Base-by-base conservation (phyloP, 2,888 invertebrate genomes). In the Lapara coniferarum region DNA sequence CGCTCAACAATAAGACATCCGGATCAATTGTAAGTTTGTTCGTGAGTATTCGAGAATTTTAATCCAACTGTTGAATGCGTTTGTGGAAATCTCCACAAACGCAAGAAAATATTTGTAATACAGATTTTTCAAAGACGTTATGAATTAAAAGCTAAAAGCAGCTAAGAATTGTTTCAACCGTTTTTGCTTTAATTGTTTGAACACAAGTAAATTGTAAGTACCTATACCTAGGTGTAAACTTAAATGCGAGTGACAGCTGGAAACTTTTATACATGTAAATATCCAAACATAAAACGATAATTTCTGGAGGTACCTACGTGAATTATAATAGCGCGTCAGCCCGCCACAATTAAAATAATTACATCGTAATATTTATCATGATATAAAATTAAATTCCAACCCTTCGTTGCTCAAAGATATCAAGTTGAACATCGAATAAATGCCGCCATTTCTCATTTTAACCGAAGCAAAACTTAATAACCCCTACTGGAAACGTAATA, bases 391-490 rank as follows among this genome's bases (percentile, higher is more conserved):
- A 90, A 93, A 92, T 92, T 92, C 78, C 86, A 86, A 86, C 90
- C 91, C 90, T 89, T 87, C 79, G 81, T 81, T 79, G 81, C 81
- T 79, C 82, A 83, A 82, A 88, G 91, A 89, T 92, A 92, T 92
- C 91, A 90, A 88, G 89, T 91, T 89, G 90, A 90, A 86, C 89
- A 86, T 83, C 82, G 85, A 89, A 92, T 91, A 88, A 93, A 91
- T 91, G 91, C 81, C 84, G 82, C 87, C 86, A 91, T 93, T 91
- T 93, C 92, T 93, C 92, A 92, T 92, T 90, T 92, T 85, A 90
- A 89, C 89, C 89, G 88, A 85, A 90, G 89, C 91, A 92, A 92
- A 92, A 91, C 92, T 92, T 93, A 93, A 93, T 91, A 92, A 92
- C 91, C 89, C 63, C 87, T 87, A 90, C 89, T 90, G 87, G 89